Evolutionary conservation across 2,797 vertebrate genomes (phyloP), one percentile per base, ranked within the genome.

Genomic region (Helarctos malayanus): DNA sequence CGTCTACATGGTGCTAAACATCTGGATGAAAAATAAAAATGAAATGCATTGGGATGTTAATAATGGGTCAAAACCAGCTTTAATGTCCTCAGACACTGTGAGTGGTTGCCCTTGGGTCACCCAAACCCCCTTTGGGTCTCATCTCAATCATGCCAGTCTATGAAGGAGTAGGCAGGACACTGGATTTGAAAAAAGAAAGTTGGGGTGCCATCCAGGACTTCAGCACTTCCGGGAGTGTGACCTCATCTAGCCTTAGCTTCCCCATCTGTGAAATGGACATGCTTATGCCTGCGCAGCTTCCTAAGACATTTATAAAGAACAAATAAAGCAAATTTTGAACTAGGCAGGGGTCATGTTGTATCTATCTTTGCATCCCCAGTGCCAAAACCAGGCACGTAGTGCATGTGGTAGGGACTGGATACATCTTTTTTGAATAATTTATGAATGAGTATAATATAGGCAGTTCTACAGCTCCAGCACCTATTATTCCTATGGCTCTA

Each of bases 401-500:
- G 35, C 73, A 71, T 18, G 15, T n/a, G 79, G 56, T 56, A 90
- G 45, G 80, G 65, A 59, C 52, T 82, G 19, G 54, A 57, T 83
- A 38, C 15, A 41, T 80, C 75, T 90, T 81, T 92, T 61, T 23
- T 61, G 59, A 96, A 87, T 92, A 94, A 83, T 94, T 93, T 88
- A 90, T 93, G 27, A 94, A 85, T 61, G 45, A 68, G 6, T 87
- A 38, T 38, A 65, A 49, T 59, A 73, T 82, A 92, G 87, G 73
- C 52, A 89, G 56, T 25, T 59, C 65, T 93, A 21, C 54, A 49
- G 59, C 73, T 94, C 78, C 86, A 85, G 57, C 49, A 95, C 76
- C 76, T 94, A 88, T 92, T 92, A 94, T 95, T 94, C 94, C 78
- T 75, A 84, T 52, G 91, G 56, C 5, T 92, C 54, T 96, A n/a